These are phyloP conservation scores for Drosophila burlai DNA, from an alignment of 1,140 invertebrate genomes.

Conservation along the genomic window DNA sequence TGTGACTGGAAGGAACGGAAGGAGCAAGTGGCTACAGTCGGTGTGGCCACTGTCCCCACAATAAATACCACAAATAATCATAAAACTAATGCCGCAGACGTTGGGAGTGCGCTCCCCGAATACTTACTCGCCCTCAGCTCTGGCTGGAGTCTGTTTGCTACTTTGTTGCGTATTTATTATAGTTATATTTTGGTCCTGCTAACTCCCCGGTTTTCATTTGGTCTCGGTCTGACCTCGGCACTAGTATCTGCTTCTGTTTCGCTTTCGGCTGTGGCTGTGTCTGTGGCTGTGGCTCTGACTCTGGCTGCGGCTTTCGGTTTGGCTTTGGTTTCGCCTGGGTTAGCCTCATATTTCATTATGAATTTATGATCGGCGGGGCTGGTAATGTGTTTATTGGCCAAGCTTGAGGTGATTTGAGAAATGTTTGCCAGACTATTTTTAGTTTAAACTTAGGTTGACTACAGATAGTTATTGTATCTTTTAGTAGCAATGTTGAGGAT, in stretches of 20 bases:
- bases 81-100: slow-evolving; percentile 77
- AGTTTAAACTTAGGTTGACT: slow-evolving; percentile 1
- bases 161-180: slow-evolving; percentile 62
- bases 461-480: not conserved
- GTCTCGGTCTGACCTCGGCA: slow-evolving; percentile 11
- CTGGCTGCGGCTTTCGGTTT: slow-evolving; percentile 28
- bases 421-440: slow-evolving; percentile 20
- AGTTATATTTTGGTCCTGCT: slow-evolving; percentile 35
- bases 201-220: slow-evolving; percentile 34
- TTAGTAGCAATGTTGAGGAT: not conserved
- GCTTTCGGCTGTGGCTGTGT: slow-evolving; percentile 24
- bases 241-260: slow-evolving; percentile 51
- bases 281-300: slow-evolving; percentile 18
- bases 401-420: slow-evolving; percentile 52
- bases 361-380: slow-evolving; percentile 72
- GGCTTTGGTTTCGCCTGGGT: slow-evolving; percentile 37
- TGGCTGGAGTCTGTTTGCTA: slow-evolving; percentile 22
- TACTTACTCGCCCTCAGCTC: slow-evolving; percentile 34
- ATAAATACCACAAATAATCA: slow-evolving; percentile 81
- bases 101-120: slow-evolving; percentile 25
- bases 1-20: slow-evolving; percentile 31
- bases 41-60: slow-evolving; percentile 50
- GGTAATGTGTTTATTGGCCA: slow-evolving; percentile 78
- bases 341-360: slow-evolving; percentile 73
- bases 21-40: slow-evolving; percentile 41